Conservation (phyloP, 92 coral and sea anemone genomes). For the Paramuricea clavata region DNA sequence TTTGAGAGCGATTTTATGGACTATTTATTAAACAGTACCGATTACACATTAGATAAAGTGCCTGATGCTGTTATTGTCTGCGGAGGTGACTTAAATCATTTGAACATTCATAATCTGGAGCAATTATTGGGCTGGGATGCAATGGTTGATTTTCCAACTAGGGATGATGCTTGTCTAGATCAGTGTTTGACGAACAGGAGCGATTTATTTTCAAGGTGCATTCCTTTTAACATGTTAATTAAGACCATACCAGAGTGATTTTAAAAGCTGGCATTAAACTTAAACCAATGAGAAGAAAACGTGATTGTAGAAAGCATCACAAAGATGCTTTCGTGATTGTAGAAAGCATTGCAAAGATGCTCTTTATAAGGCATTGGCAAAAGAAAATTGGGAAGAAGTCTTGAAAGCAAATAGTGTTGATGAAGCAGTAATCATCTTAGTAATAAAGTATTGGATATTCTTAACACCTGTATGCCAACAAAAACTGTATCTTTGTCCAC, state of each 20-base stretch:
- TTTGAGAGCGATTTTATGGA: slow-evolving; percentile 47
- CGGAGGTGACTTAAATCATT: slow-evolving; percentile 40
- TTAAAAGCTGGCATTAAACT: slow-evolving; percentile 71
- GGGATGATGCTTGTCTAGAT: slow-evolving; percentile 63
- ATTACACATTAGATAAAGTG: slow-evolving; percentile 20
- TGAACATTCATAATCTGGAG: slow-evolving; percentile 24
- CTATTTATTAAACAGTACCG: slow-evolving; percentile 20
- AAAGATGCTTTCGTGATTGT: slow-evolving; percentile 53
- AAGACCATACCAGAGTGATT: slow-evolving; percentile 67
- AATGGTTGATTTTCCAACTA: slow-evolving; percentile 70
- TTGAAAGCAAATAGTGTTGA: slow-evolving; percentile 42
- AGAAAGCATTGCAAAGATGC: slow-evolving; percentile 59
- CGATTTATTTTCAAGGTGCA: slow-evolving; percentile 61
- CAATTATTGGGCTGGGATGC: slow-evolving; percentile 48
- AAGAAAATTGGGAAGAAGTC: slow-evolving; percentile 48
- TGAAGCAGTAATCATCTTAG: slow-evolving; percentile 52
- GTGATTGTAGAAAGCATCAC: slow-evolving; percentile 54
- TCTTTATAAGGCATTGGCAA: slow-evolving; percentile 40
- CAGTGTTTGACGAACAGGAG: slow-evolving; percentile 54
- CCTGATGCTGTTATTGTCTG: slow-evolving; percentile 52
- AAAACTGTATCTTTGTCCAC: slow-evolving; percentile 23
- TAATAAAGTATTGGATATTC: slow-evolving; percentile 34
- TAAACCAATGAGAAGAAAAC: slow-evolving; percentile 61
- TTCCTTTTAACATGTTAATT: slow-evolving; percentile 56
- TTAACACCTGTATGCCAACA: background rate